A percentile compares a stretch with the other conserved stretches of the same genome.
Conservation (phyloP, 2,888 invertebrate species). For the Phortica magna region DNA sequence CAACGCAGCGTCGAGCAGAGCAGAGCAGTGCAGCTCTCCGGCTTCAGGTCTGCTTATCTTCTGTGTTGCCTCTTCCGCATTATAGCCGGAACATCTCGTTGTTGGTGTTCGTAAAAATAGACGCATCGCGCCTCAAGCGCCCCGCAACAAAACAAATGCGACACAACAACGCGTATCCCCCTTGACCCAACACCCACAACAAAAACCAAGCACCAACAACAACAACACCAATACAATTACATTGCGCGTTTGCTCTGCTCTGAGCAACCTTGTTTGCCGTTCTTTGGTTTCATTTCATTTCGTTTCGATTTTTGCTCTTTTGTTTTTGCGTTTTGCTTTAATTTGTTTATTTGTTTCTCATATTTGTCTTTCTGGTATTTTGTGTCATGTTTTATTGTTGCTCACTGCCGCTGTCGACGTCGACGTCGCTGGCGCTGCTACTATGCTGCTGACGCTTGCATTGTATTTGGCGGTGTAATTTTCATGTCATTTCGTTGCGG, state of each 20-base stretch:
- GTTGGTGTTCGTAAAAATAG: background rate
- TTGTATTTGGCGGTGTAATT: constrained; percentile 43
- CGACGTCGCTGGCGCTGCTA: constrained; percentile 38
- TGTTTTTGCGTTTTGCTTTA: constrained; percentile 35
- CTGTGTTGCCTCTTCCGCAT: constrained; percentile 13
- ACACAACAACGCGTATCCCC: background rate
- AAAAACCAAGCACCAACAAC: background rate
- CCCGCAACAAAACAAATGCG: background rate
- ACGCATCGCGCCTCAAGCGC: no score
- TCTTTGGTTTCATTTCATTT: constrained; percentile 37
- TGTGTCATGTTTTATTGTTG: constrained; percentile 37
- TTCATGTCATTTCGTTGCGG: constrained; percentile 54
- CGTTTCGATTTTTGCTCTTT: constrained; percentile 24
- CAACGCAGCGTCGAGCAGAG: no score
- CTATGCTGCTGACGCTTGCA: constrained; percentile 30
- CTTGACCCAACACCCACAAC: background rate
- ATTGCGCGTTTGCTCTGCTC: background rate
- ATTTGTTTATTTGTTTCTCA: constrained; percentile 40
- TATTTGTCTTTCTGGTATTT: constrained; percentile 44
- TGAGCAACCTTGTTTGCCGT: constrained; percentile 35
- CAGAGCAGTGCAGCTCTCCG: constrained; percentile 9
- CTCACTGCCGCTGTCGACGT: constrained; percentile 22
- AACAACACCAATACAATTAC: background rate
- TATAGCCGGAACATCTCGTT: constrained; percentile 11
- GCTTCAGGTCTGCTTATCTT: background rate